phyloP scores from a whole-genome alignment of 2,797 vertebrate genomes.

The Tachyglossus aculeatus region DNA sequence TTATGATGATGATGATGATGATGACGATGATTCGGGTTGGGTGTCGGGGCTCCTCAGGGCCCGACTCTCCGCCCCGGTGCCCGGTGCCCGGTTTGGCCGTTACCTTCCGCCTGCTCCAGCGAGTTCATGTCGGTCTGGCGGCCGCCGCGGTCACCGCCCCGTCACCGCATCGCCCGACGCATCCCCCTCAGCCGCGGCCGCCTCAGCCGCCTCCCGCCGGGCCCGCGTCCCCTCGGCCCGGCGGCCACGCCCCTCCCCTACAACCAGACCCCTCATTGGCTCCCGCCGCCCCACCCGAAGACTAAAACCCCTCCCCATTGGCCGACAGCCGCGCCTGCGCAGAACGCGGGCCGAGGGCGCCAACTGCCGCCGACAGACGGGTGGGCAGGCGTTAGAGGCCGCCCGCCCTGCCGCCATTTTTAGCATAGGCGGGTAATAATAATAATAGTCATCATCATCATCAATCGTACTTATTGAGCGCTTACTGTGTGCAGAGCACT shows the following conservation, averaged over 20 bases:
- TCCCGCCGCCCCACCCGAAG: rapidly evolving
- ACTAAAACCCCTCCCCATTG: slow-evolving; percentile 47
- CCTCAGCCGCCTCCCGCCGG: slow-evolving; percentile 28
- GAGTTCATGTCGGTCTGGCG: slow-evolving; percentile 87
- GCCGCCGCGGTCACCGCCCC: slow-evolving; percentile 13
- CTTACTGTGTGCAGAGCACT: too few species aligned
- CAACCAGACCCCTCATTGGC: slow-evolving; percentile 15
- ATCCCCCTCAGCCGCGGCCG: not conserved
- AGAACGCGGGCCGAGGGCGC: not conserved
- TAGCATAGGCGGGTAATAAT: too few species aligned
- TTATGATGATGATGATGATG: too few species aligned
- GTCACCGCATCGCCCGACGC: slow-evolving; percentile 15
- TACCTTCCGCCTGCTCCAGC: slow-evolving; percentile 97
- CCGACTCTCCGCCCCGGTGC: not conserved
- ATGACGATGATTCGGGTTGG: too few species aligned
- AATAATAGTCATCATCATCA: too few species aligned
- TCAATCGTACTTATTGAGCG: too few species aligned
- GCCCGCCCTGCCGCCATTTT: too few species aligned
- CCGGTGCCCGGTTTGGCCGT: not conserved
- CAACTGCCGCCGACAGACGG: too few species aligned
- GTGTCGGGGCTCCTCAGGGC: not conserved
- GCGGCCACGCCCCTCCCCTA: slow-evolving; percentile 13
- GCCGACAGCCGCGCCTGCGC: rapidly evolving
- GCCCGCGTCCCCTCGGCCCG: not conserved
- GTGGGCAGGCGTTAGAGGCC: too few species aligned